Evolutionary conservation across 2,113 vertebrate species (phyloP).

Genomic region (Pseudonaja textilis): DNA sequence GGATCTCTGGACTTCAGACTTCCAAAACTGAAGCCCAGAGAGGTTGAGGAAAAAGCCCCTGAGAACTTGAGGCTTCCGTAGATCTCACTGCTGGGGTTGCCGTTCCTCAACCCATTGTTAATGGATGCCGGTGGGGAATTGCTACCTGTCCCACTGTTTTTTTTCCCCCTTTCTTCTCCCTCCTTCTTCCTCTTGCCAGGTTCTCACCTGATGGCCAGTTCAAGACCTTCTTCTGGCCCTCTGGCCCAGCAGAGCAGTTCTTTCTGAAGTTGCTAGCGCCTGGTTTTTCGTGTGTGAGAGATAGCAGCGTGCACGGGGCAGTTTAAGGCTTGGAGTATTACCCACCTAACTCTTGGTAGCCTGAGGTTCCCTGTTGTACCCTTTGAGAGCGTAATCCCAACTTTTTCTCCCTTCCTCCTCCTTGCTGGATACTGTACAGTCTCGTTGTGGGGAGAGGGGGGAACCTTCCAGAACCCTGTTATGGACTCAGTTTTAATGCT

Average conservation of each 20-base stretch:
- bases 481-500: neutral
- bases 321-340: constrained; percentile 31
- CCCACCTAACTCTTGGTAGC: neutral
- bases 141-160: constrained; percentile 23
- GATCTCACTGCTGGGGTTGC: constrained; percentile 23
- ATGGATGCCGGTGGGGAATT: neutral
- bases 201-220: neutral
- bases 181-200: neutral
- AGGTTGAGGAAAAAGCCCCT: neutral
- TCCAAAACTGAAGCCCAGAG: constrained; percentile 24
- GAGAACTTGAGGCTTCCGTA: neutral
- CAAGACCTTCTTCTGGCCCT: neutral
- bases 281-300: neutral
- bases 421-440: neutral
- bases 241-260: constrained; percentile 15
- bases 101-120: neutral
- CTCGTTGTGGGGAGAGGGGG: neutral
- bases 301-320: constrained; percentile 6
- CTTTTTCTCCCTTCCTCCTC: neutral
- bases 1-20: constrained; percentile 40
- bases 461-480: neutral
- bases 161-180: neutral
- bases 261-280: neutral
- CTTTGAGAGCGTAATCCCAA: neutral
- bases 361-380: neutral